Percentiles rank a stretch among this genome's conserved stretches.
Conservation (phyloP, 2,113 vertebrate species). For the Stigmatopora argus region DNA sequence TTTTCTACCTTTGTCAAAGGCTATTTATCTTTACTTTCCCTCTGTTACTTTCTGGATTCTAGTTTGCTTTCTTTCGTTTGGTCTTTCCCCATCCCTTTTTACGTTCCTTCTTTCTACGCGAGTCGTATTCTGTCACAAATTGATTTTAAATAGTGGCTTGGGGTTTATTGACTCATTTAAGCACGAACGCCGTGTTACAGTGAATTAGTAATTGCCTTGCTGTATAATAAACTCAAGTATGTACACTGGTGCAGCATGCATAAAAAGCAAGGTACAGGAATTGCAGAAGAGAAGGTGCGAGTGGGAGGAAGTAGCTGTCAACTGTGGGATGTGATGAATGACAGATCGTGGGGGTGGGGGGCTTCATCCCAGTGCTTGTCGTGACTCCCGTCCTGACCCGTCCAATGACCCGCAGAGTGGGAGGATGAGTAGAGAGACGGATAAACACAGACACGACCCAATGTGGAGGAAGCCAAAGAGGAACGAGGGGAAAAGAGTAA, state of each 20-base stretch:
- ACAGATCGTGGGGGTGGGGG: conserved; percentile 38
- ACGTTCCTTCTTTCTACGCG: background rate
- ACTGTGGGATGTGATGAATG: conserved; percentile 65
- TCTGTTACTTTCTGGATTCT: background rate
- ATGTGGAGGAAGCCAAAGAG: conserved; percentile 41
- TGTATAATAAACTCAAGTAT: background rate
- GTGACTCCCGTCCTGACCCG: conserved; percentile 55
- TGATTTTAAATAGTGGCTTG: background rate
- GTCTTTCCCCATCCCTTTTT: background rate
- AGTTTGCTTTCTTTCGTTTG: background rate
- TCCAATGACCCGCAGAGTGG: conserved; percentile 54
- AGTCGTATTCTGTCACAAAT: background rate
- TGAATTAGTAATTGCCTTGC: background rate
- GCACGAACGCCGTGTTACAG: conserved; percentile 1
- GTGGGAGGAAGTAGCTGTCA: conserved; percentile 61
- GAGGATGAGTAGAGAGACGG: conserved; percentile 42
- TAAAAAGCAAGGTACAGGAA: conserved; percentile 25
- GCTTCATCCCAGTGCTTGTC: conserved; percentile 40
- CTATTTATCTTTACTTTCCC: too few species aligned
- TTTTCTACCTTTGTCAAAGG: background rate
- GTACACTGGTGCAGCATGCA: conserved; percentile 21
- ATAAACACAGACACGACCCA: conserved; percentile 41
- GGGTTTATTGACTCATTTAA: conserved; percentile 1
- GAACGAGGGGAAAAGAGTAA: conserved; percentile 18
- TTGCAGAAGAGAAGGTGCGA: conserved; percentile 53